A percentile compares a stretch with the other conserved stretches of the same genome.
phyloP scores from a whole-genome alignment of 2,113 vertebrate genomes.

The Sinocyclocheilus anshuiensis region DNA sequence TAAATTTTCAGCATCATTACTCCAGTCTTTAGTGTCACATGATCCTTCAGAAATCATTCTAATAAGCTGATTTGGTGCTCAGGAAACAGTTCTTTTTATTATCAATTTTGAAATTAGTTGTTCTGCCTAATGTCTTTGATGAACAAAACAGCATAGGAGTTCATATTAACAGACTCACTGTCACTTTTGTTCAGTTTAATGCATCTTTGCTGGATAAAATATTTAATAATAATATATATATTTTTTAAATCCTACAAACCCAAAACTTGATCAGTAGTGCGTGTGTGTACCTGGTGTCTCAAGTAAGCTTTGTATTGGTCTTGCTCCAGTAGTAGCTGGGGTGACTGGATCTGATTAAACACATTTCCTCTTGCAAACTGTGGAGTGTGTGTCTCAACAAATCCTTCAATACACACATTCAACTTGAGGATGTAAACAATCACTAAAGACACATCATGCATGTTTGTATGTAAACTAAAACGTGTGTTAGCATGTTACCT shows the following conservation, averaged over 20 bases:
- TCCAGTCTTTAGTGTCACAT: neutral
- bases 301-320: conserved; percentile 90
- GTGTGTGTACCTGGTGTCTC: conserved; percentile 77
- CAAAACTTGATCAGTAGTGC: neutral
- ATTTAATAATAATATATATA: no score
- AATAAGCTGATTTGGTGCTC: neutral
- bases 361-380: conserved; percentile 83
- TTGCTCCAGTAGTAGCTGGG: conserved; percentile 80
- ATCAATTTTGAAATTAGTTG: neutral
- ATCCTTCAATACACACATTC: conserved; percentile 68
- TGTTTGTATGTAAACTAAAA: neutral
- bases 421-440: neutral
- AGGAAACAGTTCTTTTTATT: neutral
- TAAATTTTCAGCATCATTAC: neutral
- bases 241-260: neutral
- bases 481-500: neutral
- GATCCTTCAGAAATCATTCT: neutral
- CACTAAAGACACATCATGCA: neutral
- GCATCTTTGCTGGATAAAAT: neutral
- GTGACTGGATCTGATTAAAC: conserved; percentile 74
- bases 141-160: no score
- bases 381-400: conserved; percentile 75
- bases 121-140: neutral
- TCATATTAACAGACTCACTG: no score
- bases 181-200: neutral